phyloP scores from a whole-genome alignment of 2,797 vertebrate genomes.

The Notoglanidium macrostoma region DNA sequence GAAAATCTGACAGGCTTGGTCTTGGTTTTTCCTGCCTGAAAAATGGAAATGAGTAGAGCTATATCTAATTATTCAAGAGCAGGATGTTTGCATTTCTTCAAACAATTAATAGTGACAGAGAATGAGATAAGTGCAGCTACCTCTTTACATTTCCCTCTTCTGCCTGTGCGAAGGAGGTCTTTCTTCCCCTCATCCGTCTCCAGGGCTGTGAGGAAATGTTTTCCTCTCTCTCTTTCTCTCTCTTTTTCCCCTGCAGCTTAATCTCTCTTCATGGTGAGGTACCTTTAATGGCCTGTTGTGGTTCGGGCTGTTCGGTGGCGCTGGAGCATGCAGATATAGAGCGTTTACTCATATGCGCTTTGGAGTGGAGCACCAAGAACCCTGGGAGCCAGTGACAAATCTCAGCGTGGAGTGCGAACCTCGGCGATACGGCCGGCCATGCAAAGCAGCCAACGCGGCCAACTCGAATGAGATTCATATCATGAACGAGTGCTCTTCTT shows the following conservation, averaged over 20 bases:
- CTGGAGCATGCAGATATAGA: constrained; percentile 66
- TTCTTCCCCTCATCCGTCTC: neutral
- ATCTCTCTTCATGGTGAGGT: constrained; percentile 64
- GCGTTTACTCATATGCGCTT: constrained; percentile 73
- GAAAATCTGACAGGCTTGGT: constrained; percentile 74
- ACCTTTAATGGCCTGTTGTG: constrained; percentile 68
- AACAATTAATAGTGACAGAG: constrained; percentile 56
- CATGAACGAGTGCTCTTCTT: constrained; percentile 64
- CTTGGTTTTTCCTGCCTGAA: constrained; percentile 63
- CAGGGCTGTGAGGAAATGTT: constrained; percentile 16
- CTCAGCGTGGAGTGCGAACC: constrained; percentile 68
- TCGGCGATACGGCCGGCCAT: constrained; percentile 71
- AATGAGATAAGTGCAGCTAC: constrained; percentile 41
- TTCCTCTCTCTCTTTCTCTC: constrained; percentile 49
- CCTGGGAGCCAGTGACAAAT: constrained; percentile 75
- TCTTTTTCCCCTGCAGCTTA: constrained; percentile 65
- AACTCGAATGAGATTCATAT: constrained; percentile 77
- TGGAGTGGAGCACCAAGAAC: constrained; percentile 71
- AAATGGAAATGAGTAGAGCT: constrained; percentile 65
- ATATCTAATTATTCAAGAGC: constrained; percentile 68
- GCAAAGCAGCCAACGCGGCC: constrained; percentile 71
- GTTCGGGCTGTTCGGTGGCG: constrained; percentile 64
- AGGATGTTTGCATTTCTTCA: constrained; percentile 61
- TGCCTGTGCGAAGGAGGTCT: neutral
- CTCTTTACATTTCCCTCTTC: constrained; percentile 7